Conservation (phyloP, 1,140 invertebrate species). For the Macrobrachium nipponense region DNA sequence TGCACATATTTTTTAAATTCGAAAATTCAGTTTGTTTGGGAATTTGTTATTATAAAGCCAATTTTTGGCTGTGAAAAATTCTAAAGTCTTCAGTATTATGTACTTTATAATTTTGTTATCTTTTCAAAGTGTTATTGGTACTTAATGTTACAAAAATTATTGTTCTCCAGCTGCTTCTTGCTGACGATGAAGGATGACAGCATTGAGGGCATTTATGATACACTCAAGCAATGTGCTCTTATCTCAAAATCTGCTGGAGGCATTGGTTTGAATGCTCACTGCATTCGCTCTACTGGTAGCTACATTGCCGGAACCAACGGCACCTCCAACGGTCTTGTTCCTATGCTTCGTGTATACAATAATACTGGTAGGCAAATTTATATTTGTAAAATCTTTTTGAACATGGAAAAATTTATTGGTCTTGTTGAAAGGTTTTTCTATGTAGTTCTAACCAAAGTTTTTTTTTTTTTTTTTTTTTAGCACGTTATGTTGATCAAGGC, state of each 20-base stretch:
- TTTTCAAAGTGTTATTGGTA: neutral
- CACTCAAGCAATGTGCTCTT: conserved; percentile 92
- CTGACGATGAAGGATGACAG: conserved; percentile 96
- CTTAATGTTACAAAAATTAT: neutral
- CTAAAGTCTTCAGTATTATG: too few species aligned
- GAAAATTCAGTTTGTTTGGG: too few species aligned
- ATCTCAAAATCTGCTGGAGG: conserved; percentile 98
- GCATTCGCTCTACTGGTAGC: conserved; percentile 91
- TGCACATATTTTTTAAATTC: too few species aligned
- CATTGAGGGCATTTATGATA: conserved; percentile 98
- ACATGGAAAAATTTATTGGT: neutral
- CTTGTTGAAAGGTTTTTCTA: neutral
- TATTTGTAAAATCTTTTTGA: neutral
- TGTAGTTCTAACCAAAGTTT: neutral
- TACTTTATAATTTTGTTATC: neutral
- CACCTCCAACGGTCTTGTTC: conserved; percentile 95
- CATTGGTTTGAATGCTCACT: conserved; percentile 96
- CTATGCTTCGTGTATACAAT: conserved; percentile 97
- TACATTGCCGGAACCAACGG: conserved; percentile 96
- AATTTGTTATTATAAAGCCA: too few species aligned
- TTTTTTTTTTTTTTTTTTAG: conserved; percentile 36
- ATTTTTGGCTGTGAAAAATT: too few species aligned
- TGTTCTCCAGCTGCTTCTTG: conserved; percentile 84
- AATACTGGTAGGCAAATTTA: conserved; percentile 75
- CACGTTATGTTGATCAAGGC: conserved; percentile 95